These are phyloP conservation scores for Drosophila meridionalis DNA, from an alignment of 2,888 invertebrate species.

Conservation along the genomic window DNA sequence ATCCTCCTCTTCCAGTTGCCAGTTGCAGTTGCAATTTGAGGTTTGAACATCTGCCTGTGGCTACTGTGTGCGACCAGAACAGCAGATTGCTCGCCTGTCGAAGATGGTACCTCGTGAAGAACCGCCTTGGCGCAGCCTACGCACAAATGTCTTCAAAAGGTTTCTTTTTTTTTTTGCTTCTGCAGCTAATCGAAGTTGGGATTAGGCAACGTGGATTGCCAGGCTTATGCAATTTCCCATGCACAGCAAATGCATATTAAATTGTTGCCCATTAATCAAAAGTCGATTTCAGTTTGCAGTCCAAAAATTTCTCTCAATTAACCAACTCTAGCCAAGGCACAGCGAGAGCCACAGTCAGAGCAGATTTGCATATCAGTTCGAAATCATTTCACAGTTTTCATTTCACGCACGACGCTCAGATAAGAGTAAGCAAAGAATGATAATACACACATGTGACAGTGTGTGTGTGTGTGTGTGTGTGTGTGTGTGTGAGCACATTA, in stretches of 20 bases:
- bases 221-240: constrained; percentile 34
- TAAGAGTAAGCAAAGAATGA: constrained; percentile 23
- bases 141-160: constrained; percentile 35
- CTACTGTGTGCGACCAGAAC: constrained; percentile 60
- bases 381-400: constrained; percentile 61
- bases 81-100: constrained; percentile 33
- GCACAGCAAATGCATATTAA: constrained; percentile 34
- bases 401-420: constrained; percentile 45
- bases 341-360: background rate
- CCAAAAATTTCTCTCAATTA: constrained; percentile 51
- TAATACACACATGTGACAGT: constrained; percentile 24
- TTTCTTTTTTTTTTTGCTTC: constrained; percentile 11
- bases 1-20: constrained; percentile 33
- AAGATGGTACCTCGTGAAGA: constrained; percentile 1
- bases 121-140: constrained; percentile 44
- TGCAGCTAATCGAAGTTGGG: constrained; percentile 48
- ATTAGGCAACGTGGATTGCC: constrained; percentile 2
- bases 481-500: background rate
- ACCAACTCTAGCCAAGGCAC: constrained; percentile 3
- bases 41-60: constrained; percentile 68
- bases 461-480: constrained; percentile 12
- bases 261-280: constrained; percentile 50
- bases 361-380: constrained; percentile 70
- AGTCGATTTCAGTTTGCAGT: constrained; percentile 29
- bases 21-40: constrained; percentile 25